A percentile compares a stretch with the other conserved stretches of the same genome.
These are phyloP conservation scores for Bombus pascuorum DNA, from an alignment of 1,140 invertebrate genomes.

Conservation along the genomic window DNA sequence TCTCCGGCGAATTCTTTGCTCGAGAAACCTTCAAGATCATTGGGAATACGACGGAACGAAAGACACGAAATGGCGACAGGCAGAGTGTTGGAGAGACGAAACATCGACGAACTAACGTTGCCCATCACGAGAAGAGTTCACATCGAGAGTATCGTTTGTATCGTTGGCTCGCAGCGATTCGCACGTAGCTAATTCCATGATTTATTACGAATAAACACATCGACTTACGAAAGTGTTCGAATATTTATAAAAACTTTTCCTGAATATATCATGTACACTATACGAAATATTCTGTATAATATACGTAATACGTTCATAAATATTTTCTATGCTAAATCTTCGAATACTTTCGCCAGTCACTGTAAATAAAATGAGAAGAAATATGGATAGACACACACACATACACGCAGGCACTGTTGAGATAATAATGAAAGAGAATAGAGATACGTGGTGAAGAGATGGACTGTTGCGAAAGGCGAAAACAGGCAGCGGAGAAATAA, in stretches of 20 bases:
- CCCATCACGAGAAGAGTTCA: slow-evolving; percentile 13
- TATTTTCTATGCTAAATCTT: not conserved
- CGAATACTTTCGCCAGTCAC: not conserved
- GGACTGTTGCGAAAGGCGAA: slow-evolving; percentile 19
- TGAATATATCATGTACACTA: not conserved
- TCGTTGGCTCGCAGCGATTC: slow-evolving; percentile 76
- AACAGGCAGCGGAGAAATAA: slow-evolving; percentile 47
- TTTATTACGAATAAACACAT: not conserved
- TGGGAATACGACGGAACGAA: not conserved
- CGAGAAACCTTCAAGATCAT: not conserved
- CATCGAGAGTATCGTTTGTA: slow-evolving; percentile 59
- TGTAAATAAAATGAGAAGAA: not conserved
- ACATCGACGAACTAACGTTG: not conserved
- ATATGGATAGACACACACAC: not conserved
- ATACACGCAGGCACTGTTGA: not conserved
- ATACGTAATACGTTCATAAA: not conserved
- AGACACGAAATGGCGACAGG: not conserved
- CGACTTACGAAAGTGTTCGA: too few species aligned
- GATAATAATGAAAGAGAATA: slow-evolving; percentile 37
- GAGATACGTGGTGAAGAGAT: slow-evolving; percentile 24
- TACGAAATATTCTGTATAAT: not conserved
- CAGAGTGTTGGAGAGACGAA: not conserved
- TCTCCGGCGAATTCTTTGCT: not conserved
- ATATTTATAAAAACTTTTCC: not conserved
- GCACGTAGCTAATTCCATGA: slow-evolving; percentile 67